Evolutionary conservation across 2,888 invertebrate genomes (phyloP).

Genomic region (Pachydiplax longipennis): DNA sequence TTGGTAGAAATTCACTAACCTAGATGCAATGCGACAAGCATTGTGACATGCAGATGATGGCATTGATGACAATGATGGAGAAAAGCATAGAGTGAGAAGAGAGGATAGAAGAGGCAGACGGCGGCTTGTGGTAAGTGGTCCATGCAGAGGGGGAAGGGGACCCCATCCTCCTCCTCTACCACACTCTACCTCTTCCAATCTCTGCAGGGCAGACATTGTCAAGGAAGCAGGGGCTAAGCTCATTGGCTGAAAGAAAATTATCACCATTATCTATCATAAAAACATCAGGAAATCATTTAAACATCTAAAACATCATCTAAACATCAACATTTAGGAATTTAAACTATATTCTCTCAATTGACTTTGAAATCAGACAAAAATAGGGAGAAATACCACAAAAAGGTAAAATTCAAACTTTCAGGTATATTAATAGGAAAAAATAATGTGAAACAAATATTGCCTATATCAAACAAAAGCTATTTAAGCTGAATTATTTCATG

Average conservation of each 20-base stretch:
- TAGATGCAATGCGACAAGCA: constrained; percentile 24
- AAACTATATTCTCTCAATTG: too few species aligned
- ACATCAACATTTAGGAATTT: too few species aligned
- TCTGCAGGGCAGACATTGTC: constrained; percentile 82
- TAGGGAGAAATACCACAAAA: too few species aligned
- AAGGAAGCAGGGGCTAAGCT: constrained; percentile 79
- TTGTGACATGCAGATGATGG: background rate
- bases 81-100: constrained; percentile 21
- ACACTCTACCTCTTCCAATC: constrained; percentile 74
- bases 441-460: too few species aligned
- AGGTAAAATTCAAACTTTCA: too few species aligned
- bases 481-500: too few species aligned
- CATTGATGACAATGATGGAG: constrained; percentile 1
- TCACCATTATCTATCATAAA: constrained; percentile 1
- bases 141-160: constrained; percentile 74
- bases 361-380: too few species aligned
- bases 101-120: constrained; percentile 19
- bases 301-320: too few species aligned
- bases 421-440: too few species aligned
- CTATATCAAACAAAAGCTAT: too few species aligned
- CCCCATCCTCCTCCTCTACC: constrained; percentile 72
- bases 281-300: too few species aligned
- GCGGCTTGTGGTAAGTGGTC: constrained; percentile 20
- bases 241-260: constrained; percentile 67
- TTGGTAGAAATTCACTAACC: background rate